Evolutionary conservation across 2,888 invertebrate genomes (phyloP).

Genomic region (Lithosia quadra): DNA sequence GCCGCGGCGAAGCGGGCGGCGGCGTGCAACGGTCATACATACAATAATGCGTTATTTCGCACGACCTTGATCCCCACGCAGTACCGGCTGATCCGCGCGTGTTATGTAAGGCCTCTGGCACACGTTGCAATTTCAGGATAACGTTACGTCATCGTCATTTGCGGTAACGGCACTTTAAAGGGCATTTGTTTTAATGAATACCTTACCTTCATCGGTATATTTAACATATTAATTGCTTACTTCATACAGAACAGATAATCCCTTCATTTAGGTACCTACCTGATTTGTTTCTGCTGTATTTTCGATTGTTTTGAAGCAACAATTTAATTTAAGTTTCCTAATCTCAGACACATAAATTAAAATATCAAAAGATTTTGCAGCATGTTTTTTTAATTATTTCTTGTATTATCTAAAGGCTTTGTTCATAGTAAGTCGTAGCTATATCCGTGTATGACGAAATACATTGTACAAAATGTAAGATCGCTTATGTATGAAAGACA

Average conservation of each 20-base stretch:
- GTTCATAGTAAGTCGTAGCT: not conserved
- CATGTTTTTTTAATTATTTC: not conserved
- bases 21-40: conserved; percentile 49
- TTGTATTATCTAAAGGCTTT: not conserved
- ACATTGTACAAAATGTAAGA: conserved; percentile 3
- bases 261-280: too few relatives aligned
- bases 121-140: conserved; percentile 58
- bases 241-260: too few relatives aligned
- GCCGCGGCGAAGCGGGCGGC: conserved; percentile 12
- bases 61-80: conserved; percentile 85
- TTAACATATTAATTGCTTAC: not conserved
- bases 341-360: not conserved
- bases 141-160: conserved; percentile 41
- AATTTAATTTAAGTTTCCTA: not conserved
- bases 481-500: conserved; percentile 16
- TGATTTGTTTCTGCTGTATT: too few relatives aligned
- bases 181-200: conserved; percentile 44
- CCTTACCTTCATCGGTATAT: not conserved
- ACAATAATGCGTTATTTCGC: conserved; percentile 68
- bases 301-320: too few relatives aligned
- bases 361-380: not conserved
- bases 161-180: conserved; percentile 34
- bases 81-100: conserved; percentile 74
- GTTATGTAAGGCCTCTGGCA: conserved; percentile 72
- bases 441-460: conserved; percentile 13